These are phyloP conservation scores for Dicyrtomina minuta DNA, from an alignment of 2,888 invertebrate species.

Conservation along the genomic window DNA sequence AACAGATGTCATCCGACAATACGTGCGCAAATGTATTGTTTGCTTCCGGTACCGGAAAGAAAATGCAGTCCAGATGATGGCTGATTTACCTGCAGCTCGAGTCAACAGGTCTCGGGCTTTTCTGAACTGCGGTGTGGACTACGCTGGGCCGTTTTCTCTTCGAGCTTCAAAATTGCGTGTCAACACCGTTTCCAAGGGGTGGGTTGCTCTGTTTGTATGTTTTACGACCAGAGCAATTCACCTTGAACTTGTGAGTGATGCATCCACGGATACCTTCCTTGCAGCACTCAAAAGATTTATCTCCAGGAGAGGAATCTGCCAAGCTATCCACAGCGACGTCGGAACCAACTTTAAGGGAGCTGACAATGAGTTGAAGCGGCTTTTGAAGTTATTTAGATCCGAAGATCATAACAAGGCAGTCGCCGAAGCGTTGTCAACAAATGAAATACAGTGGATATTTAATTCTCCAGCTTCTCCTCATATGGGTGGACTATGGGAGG, in stretches of 20 bases:
- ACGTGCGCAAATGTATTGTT: constrained; percentile 16
- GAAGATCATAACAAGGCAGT: background rate
- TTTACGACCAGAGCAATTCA: constrained; percentile 55
- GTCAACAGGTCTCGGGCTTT: background rate
- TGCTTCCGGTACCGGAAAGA: background rate
- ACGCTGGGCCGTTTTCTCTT: constrained; percentile 21
- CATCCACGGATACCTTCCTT: constrained; percentile 54
- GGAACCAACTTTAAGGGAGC: background rate
- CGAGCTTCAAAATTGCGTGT: background rate
- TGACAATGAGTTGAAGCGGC: background rate
- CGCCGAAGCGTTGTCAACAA: background rate
- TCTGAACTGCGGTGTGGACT: constrained; percentile 22
- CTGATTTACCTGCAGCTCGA: background rate
- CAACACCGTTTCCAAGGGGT: background rate
- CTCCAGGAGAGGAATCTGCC: constrained; percentile 44
- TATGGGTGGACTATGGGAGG: no score
- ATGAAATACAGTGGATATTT: background rate
- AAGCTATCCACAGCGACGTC: no score
- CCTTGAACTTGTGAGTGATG: constrained; percentile 55
- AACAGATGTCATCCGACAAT: background rate
- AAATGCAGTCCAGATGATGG: background rate
- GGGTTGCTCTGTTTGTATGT: background rate
- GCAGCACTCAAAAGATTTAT: constrained; percentile 55
- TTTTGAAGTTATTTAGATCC: background rate
- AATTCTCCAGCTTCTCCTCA: background rate